Evolutionary conservation across 2,113 vertebrate genomes (phyloP), one percentile per base, ranked within the genome.

Genomic region (Lepisosteus oculatus): DNA sequence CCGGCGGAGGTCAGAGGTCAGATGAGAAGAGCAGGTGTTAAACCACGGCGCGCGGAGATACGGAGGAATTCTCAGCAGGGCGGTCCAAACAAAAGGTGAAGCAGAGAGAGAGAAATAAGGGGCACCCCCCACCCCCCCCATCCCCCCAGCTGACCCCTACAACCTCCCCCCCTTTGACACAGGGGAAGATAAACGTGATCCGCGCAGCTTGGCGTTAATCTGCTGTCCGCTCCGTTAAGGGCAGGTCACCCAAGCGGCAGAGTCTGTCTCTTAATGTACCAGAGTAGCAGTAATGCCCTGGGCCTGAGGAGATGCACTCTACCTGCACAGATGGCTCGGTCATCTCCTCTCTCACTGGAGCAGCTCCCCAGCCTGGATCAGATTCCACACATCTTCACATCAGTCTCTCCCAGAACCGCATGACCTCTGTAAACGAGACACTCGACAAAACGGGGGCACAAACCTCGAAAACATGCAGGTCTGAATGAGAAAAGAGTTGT

Each of bases 211-310:
- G 65, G 68, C 73, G 69, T 61, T 68, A 15, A 72, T 80, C 74
- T 66, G 68, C 29, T 8, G 14, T 41, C 3, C 15, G 29, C 47
- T 65, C 67, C 79, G 80, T 63, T 77, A 80, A 81, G 59, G 44
- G 42, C 44, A 29, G 73, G 64, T 75, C 61, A 81, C 79, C 83
- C 83, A 81, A 80, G 77, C 76, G 79, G 79, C 75, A 71, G 79
- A 55, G 61, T 69, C 76, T 85, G 85, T 88, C 77, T 85, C 81
- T 83, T 71, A 4, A 84, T 42, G 41, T 79, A 89, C 75, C 17
- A 83, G 84, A 89, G 84, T 76, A 85, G 84, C 81, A 89, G 80
- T 87, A 88, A 89, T 85, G 79, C 84, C 74, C 79, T 55, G 74
- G 70, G 78, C 77, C 80, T 15, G 43, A 72, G 56, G 17, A 43